Percentiles rank a stretch among this genome's conserved stretches.
These are phyloP conservation scores for Geophilus truncorum DNA, from an alignment of 2,888 invertebrate genomes.

Conservation along the genomic window DNA sequence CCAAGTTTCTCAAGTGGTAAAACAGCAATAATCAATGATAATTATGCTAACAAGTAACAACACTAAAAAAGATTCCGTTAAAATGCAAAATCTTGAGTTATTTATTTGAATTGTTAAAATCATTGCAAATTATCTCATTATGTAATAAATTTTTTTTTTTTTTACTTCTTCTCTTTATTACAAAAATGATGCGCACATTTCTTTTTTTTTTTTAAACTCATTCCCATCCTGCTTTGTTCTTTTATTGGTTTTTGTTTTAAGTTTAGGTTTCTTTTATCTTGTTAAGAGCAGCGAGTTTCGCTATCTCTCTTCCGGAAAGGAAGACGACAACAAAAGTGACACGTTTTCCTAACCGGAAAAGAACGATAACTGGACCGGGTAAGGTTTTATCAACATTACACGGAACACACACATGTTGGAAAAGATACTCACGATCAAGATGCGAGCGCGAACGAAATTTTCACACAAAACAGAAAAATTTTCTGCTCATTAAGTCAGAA, in stretches of 20 bases:
- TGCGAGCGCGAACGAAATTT: not conserved
- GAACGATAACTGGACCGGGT: conserved; percentile 5
- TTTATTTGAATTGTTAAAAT: too few species aligned
- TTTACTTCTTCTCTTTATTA: too few species aligned
- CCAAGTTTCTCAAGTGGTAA: too few species aligned
- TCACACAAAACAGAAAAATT: not conserved
- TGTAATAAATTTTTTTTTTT: too few species aligned
- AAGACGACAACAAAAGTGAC: conserved; percentile 21
- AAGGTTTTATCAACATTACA: not conserved
- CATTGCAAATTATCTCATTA: too few species aligned
- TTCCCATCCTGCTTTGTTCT: not conserved
- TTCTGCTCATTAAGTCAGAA: not conserved
- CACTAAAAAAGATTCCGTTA: too few species aligned
- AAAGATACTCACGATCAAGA: not conserved
- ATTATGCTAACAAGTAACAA: too few species aligned
- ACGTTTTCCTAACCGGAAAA: not conserved
- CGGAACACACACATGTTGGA: not conserved
- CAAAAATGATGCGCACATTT: too few species aligned
- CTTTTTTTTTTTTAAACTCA: too few species aligned
- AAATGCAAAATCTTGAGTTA: too few species aligned
- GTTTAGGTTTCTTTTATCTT: conserved; percentile 9
- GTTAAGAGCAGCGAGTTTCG: not conserved
- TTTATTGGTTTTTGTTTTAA: conserved; percentile 12
- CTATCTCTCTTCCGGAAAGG: conserved; percentile 21
- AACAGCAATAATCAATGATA: too few species aligned